phyloP scores from a whole-genome alignment of 2,888 invertebrate species.

The Lamproptera curius region DNA sequence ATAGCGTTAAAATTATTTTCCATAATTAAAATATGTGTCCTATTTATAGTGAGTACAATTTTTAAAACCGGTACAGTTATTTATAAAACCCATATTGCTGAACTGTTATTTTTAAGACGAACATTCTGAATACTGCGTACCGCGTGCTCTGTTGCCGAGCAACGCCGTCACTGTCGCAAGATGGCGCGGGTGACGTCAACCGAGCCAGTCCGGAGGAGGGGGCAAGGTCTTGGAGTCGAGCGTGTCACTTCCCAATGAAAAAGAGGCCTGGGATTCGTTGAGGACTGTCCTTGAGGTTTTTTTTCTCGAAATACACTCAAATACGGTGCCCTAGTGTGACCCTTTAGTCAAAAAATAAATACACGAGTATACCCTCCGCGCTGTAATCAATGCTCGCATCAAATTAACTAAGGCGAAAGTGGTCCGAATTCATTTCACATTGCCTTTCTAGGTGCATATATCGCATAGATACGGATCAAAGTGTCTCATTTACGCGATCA shows the following conservation, averaged over 20 bases:
- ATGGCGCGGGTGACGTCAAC: conserved; percentile 74
- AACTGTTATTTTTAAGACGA: no score
- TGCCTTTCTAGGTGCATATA: not conserved
- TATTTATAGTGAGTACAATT: no score
- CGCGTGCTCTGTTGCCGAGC: conserved; percentile 65
- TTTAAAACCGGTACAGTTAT: no score
- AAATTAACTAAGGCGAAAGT: not conserved
- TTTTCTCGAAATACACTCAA: conserved; percentile 50
- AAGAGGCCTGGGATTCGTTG: conserved; percentile 56
- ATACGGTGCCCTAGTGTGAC: conserved; percentile 5
- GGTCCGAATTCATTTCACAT: not conserved
- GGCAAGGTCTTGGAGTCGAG: conserved; percentile 59
- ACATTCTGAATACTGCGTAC: conserved; percentile 39
- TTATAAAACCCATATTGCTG: no score
- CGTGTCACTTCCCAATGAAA: conserved; percentile 72
- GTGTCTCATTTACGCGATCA: no score
- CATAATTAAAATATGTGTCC: no score
- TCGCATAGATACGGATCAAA: not conserved
- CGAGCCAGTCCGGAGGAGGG: conserved; percentile 39
- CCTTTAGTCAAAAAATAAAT: not conserved
- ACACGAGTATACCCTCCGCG: not conserved
- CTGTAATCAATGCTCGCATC: not conserved
- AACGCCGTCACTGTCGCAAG: conserved; percentile 67
- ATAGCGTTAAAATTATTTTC: no score
- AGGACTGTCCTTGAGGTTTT: conserved; percentile 59